phyloP scores from a whole-genome alignment of 2,888 invertebrate species.

The Campoletis raptor region DNA sequence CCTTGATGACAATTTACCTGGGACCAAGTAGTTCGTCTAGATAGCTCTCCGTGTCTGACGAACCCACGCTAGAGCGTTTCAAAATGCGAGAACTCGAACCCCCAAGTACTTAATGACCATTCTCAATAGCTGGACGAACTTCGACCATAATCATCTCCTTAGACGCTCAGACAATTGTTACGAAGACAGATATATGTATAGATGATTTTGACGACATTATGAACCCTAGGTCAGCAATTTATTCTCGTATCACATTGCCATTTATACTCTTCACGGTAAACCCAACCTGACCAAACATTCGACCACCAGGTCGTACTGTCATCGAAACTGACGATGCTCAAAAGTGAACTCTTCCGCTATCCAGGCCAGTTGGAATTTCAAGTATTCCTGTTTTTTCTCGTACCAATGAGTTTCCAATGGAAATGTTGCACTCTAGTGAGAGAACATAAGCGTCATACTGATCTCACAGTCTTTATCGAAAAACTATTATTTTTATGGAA shows the following conservation, averaged over 20 bases:
- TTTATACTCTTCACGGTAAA: slow-evolving; percentile 14
- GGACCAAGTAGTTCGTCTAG: slow-evolving; percentile 14
- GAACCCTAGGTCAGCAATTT: slow-evolving; percentile 28
- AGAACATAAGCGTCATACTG: background rate
- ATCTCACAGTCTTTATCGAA: background rate
- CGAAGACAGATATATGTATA: background rate
- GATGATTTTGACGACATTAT: slow-evolving; percentile 22
- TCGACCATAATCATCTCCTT: slow-evolving; percentile 53
- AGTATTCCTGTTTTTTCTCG: slow-evolving; percentile 1
- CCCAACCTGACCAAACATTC: slow-evolving; percentile 9
- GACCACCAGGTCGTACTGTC: background rate
- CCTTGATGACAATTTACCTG: slow-evolving; percentile 42
- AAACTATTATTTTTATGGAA: slow-evolving; percentile 43
- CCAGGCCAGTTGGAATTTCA: background rate
- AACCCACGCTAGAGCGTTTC: slow-evolving; percentile 18
- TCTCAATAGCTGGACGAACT: slow-evolving; percentile 46
- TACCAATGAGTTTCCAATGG: slow-evolving; percentile 5
- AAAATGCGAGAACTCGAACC: slow-evolving; percentile 31
- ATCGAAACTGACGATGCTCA: background rate
- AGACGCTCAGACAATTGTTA: slow-evolving; percentile 44
- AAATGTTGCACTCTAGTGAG: background rate
- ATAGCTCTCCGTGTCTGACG: slow-evolving; percentile 18
- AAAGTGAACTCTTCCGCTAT: background rate
- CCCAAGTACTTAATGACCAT: slow-evolving; percentile 35
- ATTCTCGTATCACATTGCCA: slow-evolving; percentile 28